Evolutionary conservation across 1,140 invertebrate genomes (phyloP), one percentile per base, ranked within the genome.

Genomic region (Coelopa frigida): DNA sequence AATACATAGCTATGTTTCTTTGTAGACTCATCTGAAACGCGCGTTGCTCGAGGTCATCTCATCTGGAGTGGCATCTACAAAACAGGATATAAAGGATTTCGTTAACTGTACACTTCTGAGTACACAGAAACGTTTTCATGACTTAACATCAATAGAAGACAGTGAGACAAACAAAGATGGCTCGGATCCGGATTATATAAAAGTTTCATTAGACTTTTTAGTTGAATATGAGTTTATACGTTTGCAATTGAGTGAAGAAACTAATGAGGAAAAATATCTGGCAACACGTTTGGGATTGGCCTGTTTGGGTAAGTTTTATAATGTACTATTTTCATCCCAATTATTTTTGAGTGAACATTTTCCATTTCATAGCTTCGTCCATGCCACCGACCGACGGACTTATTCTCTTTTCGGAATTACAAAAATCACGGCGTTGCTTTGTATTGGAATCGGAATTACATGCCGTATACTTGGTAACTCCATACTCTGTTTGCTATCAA

Each of bases 361-460:
- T 18, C 33, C 15, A 14, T 42, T 36, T 20, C n/a, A 20, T 22
- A 15, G 83, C 89, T 37, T 94, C 94, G 1, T 90, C 92, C 1
- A 79, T 98, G 64, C 83, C 91, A 14, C 94, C 94, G 0, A 85
- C 87, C 65, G 92, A 98, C 65, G 92, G 89, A 3, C 72, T 96
- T 4, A 76, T 81, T 23, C 75, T 98, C 15, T 90, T 97, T 59
- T 80, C 82, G 55, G 94, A 98, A 68, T 65, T 98, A n/a, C 82
- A 93, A 62, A 87, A 84, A 70, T 92, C 94, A 1, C 74, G 92
- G 32, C 81, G 84, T 57, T 88, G 85, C 58, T 87, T 99, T 68
- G 91, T 94, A 0, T 72, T 99, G 7, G 92, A 97, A 60, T 91
- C 85, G 54, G 94, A 99, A 61, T 75, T 99, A 1, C 96, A 99